Percentiles rank a stretch among this genome's conserved stretches.
These are phyloP conservation scores for Holothuria leucospilota DNA, from an alignment of 53 echinoderm and acorn worm genomes.

Conservation along the genomic window DNA sequence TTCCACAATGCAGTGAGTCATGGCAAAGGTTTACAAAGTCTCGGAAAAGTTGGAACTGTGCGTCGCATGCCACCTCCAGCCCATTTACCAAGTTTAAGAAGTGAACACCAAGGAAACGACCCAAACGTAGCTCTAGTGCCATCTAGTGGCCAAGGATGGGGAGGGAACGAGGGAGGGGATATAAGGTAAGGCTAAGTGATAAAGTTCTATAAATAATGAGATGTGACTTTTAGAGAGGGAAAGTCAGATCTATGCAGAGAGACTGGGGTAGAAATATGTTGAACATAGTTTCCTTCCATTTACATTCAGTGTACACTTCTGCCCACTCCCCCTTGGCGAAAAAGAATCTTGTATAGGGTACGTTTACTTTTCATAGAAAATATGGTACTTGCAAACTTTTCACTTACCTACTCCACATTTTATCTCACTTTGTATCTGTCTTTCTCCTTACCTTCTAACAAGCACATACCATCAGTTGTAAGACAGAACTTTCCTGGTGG, in stretches of 20 bases:
- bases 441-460: too few species aligned
- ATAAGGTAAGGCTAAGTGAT: slow-evolving; percentile 32
- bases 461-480: too few species aligned
- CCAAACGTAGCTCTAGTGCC: slow-evolving; percentile 94
- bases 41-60: slow-evolving; percentile 95
- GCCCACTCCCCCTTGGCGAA: too few species aligned
- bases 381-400: too few species aligned
- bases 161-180: slow-evolving; percentile 55
- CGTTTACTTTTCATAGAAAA: too few species aligned
- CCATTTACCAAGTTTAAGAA: slow-evolving; percentile 93
- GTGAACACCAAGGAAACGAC: slow-evolving; percentile 99
- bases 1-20: slow-evolving; percentile 74
- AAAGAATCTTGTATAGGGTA: too few species aligned
- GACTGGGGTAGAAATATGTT: too few species aligned
- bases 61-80: slow-evolving; percentile 96
- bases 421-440: too few species aligned
- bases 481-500: too few species aligned
- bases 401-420: too few species aligned
- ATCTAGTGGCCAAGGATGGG: slow-evolving; percentile 92
- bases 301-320: too few species aligned
- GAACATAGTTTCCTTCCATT: too few species aligned
- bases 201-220: neutral
- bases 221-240: neutral
- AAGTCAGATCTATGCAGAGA: neutral
- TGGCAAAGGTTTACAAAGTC: slow-evolving; percentile 99